Percentiles rank a stretch among this genome's conserved stretches.
phyloP scores from a whole-genome alignment of 2,113 vertebrate species.

The Festucalex cinctus region DNA sequence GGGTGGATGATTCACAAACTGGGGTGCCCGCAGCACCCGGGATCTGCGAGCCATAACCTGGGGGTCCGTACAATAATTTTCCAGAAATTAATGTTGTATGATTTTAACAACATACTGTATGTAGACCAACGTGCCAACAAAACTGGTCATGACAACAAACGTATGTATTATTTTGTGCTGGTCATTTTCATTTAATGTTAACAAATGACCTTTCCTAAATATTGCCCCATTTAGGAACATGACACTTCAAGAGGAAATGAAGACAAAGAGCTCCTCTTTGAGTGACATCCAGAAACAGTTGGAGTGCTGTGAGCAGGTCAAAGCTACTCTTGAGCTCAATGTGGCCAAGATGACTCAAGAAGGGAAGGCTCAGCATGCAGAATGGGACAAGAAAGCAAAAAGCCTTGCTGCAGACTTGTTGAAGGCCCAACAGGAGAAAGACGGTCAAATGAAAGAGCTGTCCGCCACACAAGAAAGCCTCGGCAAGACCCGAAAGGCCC shows the following conservation, averaged over 20 bases:
- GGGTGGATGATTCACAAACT: neutral
- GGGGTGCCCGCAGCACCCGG: neutral
- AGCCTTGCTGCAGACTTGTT: conserved; percentile 69
- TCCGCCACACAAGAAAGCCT: conserved; percentile 76
- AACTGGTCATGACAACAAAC: too few species aligned
- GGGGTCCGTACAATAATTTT: neutral
- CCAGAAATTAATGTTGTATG: neutral
- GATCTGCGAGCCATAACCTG: neutral
- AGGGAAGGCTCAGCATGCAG: conserved; percentile 68
- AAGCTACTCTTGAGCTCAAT: conserved; percentile 70
- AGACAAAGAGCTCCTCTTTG: conserved; percentile 79
- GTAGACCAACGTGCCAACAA: neutral
- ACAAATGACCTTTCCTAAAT: neutral
- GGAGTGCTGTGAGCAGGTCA: conserved; percentile 74
- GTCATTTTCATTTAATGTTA: neutral
- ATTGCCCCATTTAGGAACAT: conserved; percentile 65
- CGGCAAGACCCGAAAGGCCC: conserved; percentile 73
- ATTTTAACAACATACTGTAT: neutral
- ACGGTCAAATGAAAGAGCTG: conserved; percentile 78
- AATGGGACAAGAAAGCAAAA: conserved; percentile 77
- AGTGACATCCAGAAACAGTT: conserved; percentile 75
- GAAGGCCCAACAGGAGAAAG: conserved; percentile 77
- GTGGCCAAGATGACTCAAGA: conserved; percentile 80
- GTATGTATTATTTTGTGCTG: neutral
- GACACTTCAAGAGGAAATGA: conserved; percentile 77